A percentile compares a stretch with the other conserved stretches of the same genome.
phyloP scores from a whole-genome alignment of 2,113 vertebrate genomes.

The Solenodon paradoxus region DNA sequence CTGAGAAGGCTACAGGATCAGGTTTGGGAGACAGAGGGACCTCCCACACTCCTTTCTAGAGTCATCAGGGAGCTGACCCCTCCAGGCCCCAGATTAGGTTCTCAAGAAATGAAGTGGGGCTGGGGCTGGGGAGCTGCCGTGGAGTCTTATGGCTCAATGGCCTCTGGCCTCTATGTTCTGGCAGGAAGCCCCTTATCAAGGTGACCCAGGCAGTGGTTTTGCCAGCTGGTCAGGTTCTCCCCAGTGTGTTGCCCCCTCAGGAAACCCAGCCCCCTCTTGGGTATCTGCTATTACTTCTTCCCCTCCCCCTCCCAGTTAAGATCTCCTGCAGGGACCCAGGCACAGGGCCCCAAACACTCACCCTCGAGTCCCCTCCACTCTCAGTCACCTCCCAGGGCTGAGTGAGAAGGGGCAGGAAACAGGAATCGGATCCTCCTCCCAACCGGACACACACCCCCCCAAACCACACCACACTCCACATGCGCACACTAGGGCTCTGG shows the following conservation, averaged over 20 bases:
- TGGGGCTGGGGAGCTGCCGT: not conserved
- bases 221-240: not conserved
- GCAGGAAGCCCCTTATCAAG: constrained; percentile 29
- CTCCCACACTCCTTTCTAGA: not conserved
- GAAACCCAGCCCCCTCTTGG: not conserved
- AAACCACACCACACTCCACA: constrained; percentile 47
- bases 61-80: not conserved
- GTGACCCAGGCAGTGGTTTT: not conserved
- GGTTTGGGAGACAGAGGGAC: not conserved
- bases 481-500: constrained; percentile 58
- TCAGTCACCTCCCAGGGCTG: constrained; percentile 70
- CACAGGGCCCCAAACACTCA: constrained; percentile 60
- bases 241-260: not conserved
- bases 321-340: not conserved
- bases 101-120: not conserved
- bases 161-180: not conserved
- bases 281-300: not conserved
- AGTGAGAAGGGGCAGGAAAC: constrained; percentile 78
- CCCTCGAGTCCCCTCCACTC: constrained; percentile 69
- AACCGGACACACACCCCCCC: constrained; percentile 67
- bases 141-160: not conserved
- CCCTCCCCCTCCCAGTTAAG: not conserved
- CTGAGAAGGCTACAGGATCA: not conserved
- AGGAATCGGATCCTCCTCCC: constrained; percentile 74
- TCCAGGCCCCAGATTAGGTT: not conserved